These are phyloP conservation scores for Aricia agestis DNA, from an alignment of 1,140 invertebrate species.

Conservation along the genomic window DNA sequence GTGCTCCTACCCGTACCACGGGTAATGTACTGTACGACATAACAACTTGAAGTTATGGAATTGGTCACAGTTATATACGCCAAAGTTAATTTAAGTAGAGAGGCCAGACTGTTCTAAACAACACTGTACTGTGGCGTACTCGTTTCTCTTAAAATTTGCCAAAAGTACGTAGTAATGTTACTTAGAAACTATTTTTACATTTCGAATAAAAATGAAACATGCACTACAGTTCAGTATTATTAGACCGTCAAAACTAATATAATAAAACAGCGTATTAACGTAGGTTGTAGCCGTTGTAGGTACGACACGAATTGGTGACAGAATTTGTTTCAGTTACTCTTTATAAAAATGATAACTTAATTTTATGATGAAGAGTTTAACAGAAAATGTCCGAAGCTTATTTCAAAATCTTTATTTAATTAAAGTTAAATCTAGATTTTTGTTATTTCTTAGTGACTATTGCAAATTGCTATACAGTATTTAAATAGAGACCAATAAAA, in stretches of 20 bases:
- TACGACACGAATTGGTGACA: not conserved
- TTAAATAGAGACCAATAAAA: no score
- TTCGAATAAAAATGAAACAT: not conserved
- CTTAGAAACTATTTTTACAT: no score
- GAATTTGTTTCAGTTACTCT: not conserved
- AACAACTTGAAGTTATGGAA: not conserved
- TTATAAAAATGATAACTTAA: no score
- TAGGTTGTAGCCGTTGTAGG: not conserved
- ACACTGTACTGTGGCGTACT: constrained; percentile 18
- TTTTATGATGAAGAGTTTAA: no score
- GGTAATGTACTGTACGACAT: not conserved
- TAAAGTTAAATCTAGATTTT: no score
- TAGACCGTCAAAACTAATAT: not conserved
- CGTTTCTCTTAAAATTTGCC: not conserved
- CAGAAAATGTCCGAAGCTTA: no score
- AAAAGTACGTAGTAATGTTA: no score
- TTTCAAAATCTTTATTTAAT: no score
- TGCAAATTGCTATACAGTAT: no score
- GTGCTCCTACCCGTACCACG: no score
- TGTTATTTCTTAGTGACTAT: no score
- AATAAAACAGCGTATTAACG: not conserved
- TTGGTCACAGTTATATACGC: constrained; percentile 58
- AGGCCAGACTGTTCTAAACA: constrained; percentile 21
- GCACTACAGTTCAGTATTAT: not conserved
- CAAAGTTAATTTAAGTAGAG: constrained; percentile 49